Evolutionary conservation across 2,113 vertebrate species (phyloP).

Genomic region (Caranx melampygus): DNA sequence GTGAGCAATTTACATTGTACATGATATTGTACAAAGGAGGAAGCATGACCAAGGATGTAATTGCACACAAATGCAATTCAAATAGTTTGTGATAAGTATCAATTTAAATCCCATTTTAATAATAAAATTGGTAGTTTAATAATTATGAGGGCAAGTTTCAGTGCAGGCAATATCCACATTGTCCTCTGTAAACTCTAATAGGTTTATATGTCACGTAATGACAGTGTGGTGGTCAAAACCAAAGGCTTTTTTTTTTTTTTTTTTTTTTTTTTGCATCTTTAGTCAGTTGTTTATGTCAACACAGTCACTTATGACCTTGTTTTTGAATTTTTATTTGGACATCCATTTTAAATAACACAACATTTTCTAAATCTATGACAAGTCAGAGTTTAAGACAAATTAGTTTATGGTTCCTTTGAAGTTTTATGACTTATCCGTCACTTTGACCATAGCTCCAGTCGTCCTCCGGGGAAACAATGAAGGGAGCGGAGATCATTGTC

Average conservation of each 20-base stretch:
- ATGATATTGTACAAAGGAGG: not conserved
- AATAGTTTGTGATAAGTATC: constrained; percentile 1
- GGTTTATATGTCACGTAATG: constrained; percentile 33
- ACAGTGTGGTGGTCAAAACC: constrained; percentile 43
- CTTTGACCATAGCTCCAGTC: not conserved
- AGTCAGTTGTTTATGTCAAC: constrained; percentile 22
- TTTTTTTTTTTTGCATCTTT: constrained; percentile 4
- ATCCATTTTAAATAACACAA: constrained; percentile 4
- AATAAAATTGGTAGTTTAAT: constrained; percentile 20
- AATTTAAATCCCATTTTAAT: not conserved
- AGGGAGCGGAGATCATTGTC: constrained; percentile 2
- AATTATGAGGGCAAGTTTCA: not conserved
- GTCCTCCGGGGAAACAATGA: not conserved
- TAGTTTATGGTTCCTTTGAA: not conserved
- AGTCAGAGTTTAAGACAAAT: not conserved
- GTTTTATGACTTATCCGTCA: not conserved
- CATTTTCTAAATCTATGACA: not conserved
- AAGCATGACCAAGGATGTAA: not conserved
- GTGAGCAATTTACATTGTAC: too few species aligned
- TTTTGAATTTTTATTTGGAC: constrained; percentile 22
- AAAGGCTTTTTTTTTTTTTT: constrained; percentile 8
- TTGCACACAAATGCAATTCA: not conserved
- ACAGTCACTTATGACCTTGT: constrained; percentile 41
- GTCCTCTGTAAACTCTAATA: constrained; percentile 33
- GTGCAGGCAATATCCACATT: not conserved